These are phyloP conservation scores for Podarcis lilfordi DNA, from an alignment of 2,797 vertebrate genomes.

Conservation along the genomic window DNA sequence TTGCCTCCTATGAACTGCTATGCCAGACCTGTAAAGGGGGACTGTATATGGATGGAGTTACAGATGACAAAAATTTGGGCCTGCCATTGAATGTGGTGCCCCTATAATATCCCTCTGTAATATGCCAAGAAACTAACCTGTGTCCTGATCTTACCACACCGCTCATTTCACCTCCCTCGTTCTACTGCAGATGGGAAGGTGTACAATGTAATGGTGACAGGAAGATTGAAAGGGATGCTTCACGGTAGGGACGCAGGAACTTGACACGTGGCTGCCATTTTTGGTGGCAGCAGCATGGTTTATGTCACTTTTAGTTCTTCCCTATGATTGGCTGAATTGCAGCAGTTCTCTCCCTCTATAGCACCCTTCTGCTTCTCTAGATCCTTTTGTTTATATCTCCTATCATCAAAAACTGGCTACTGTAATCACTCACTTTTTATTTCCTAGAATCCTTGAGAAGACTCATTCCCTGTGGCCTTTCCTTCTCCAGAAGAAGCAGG, in stretches of 20 bases:
- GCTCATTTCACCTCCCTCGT: too few species aligned
- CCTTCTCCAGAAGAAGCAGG: slow-evolving; percentile 79
- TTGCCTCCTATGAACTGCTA: background rate
- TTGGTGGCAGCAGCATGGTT: background rate
- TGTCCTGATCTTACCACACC: background rate
- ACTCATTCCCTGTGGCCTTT: slow-evolving; percentile 86
- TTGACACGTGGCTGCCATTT: background rate
- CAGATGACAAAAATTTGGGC: background rate
- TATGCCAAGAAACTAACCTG: background rate
- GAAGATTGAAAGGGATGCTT: background rate
- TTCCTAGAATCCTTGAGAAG: slow-evolving; percentile 80
- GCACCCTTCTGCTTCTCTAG: background rate
- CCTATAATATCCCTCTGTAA: background rate
- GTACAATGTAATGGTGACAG: background rate
- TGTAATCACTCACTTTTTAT: slow-evolving; percentile 20
- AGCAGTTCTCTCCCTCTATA: background rate
- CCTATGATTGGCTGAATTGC: background rate
- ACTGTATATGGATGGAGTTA: too few species aligned
- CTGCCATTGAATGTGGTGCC: background rate
- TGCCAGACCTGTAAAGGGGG: background rate
- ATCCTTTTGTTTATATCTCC: background rate
- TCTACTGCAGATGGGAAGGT: background rate
- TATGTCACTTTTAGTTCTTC: background rate
- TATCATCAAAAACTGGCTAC: too few species aligned
- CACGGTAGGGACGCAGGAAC: background rate